These are phyloP conservation scores for Petromus typicus DNA, from an alignment of 2,113 vertebrate genomes.

Conservation along the genomic window DNA sequence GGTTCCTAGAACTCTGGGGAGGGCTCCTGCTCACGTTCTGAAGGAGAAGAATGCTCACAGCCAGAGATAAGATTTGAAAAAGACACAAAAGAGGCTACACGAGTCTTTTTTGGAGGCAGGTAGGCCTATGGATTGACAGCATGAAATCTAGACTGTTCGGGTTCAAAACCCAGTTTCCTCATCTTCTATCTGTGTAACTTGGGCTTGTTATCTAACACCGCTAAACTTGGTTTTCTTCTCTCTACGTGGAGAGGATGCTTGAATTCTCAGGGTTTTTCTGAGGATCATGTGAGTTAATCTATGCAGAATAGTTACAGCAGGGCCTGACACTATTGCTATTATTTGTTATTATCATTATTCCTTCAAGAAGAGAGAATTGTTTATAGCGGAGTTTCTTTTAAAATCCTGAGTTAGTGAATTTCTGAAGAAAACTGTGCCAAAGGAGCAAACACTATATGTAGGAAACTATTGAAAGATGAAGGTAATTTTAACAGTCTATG, in stretches of 20 bases:
- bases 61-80: neutral
- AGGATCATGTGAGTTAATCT: neutral
- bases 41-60: neutral
- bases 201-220: neutral
- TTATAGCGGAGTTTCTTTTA: slow-evolving; percentile 6
- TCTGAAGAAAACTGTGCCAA: slow-evolving; percentile 23
- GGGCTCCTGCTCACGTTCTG: neutral
- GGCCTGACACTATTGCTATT: neutral
- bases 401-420: slow-evolving; percentile 24
- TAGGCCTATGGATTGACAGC: neutral
- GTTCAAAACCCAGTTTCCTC: neutral
- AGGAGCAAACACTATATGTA: neutral
- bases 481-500: neutral
- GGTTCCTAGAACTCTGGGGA: too few species aligned
- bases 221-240: neutral
- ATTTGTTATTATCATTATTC: neutral
- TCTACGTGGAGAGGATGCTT: neutral
- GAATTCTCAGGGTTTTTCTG: neutral
- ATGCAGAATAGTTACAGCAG: neutral
- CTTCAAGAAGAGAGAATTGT: neutral
- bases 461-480: neutral
- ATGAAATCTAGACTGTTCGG: neutral
- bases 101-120: neutral
- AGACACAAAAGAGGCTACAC: neutral
- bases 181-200: neutral